Evolutionary conservation across 2,113 vertebrate genomes (phyloP), one percentile per base, ranked within the genome.

Genomic region (Penelope pileata): DNA sequence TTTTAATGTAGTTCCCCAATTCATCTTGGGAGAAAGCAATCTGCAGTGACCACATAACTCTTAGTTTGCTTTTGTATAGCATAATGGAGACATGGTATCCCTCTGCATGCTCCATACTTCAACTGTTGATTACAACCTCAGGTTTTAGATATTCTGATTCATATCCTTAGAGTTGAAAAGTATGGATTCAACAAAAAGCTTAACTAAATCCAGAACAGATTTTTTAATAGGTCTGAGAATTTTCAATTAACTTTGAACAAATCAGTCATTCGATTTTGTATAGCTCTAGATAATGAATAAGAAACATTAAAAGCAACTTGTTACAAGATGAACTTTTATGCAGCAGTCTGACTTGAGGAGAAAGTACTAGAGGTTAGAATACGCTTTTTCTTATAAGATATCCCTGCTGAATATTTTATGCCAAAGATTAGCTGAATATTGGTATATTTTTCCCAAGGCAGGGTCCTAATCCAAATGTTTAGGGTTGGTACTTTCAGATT

Each of bases 191-290:
- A 91, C 54, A 66, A 70, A 69, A 73, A 89, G 26, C 30, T 69
- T 45, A 63, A 47, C 32, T 67, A 68, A 93, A 90, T 29, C n/a
- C 60, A 2, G 5, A 64, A 60, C 1, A 64, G 43, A 53, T 56
- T 86, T 92, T 83, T 86, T 60, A 79, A 89, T 40, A 48, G 54
- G 63, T 62, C 72, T 77, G 53, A 92, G 74, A 87, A 45, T 75
- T 88, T 96, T 95, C 80, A 84, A 58, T 86, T 68, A 82, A 22
- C 47, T 93, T 82, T 77, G 66, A 90, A 90, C 4, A 90, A 75
- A 88, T 88, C 60, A 78, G 30, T 72, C 64, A 58, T 58, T 90
- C 0, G 1, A 67, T 51, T 91, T 78, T n/a, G 29, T 78, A 45
- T 64, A 75, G n/a, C 38, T 68, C 67, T 56, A 30, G 32, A n/a